Evolutionary conservation across 2,888 invertebrate genomes (phyloP), one percentile per base, ranked within the genome.

Genomic region (Eristalis intricaria): DNA sequence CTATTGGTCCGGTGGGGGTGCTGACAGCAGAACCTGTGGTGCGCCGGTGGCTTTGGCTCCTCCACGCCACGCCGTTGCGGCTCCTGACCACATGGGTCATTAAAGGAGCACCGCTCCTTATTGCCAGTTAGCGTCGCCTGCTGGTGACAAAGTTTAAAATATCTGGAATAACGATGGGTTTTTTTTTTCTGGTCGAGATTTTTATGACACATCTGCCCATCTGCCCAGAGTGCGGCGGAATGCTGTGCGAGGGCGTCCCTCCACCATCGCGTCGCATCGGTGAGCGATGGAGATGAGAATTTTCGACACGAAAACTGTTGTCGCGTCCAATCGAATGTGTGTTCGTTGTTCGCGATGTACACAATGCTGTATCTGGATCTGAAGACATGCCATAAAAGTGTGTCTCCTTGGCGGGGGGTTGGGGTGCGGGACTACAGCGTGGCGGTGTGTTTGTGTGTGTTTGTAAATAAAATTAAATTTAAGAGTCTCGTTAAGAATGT

Each of bases 401-500:
- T 60, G 13, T 60, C 13, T 23, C 26, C 26, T 26, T 22, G 60
- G 26, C 13, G 10, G 26, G 60, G 22, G 60, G 15, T 4, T 4
- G 60, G 60, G 60, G 40, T 3, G 4, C 13, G 61, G n/a, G n/a
- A 58, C 38, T 1, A 26, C 26, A 3, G 26, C 26, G 3, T 3
- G 26, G 26, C 26, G 3, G 26, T 1, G 38, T 4, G 32, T 71
- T 19, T 1, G 76, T 70, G 76, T 76, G 50, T 81, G 76, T 85
- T 85, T 81, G 81, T 76, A 85, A 76, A 85, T 76, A 81, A 82
- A 85, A 82, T 82, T 77, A 82, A 85, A 85, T 85, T 85, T 85
- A 85, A 85, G 58, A 61, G 85, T 82, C 81, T 85, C 85, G 71
- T 85, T 85, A 85, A 85, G 82, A 85, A 82, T 77, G 85, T 77